Percentiles rank a stretch among this genome's conserved stretches.
These are phyloP conservation scores for Leucosticte australis DNA, from an alignment of 2,113 vertebrate genomes.

Conservation along the genomic window DNA sequence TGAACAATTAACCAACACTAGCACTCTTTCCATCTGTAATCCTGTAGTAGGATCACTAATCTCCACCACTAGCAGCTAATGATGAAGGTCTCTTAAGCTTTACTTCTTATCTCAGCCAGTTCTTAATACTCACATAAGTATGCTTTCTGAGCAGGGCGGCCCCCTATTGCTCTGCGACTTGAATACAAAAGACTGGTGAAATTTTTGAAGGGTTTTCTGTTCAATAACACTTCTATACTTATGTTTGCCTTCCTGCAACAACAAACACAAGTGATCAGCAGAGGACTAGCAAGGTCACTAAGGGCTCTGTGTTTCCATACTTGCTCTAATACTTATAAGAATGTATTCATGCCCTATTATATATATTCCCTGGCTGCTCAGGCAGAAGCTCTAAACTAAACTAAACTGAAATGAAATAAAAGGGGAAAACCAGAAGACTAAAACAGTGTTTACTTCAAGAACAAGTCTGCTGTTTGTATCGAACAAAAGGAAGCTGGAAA, in stretches of 20 bases:
- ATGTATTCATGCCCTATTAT: constrained; percentile 82
- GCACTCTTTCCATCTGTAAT: constrained; percentile 84
- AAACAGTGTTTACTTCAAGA: constrained; percentile 72
- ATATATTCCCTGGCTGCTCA: constrained; percentile 61
- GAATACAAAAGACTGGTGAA: constrained; percentile 82
- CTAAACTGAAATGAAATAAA: constrained; percentile 57
- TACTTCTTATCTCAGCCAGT: constrained; percentile 83
- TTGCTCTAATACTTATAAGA: constrained; percentile 81
- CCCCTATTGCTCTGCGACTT: constrained; percentile 78
- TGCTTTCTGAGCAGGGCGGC: constrained; percentile 77
- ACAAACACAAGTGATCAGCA: constrained; percentile 81
- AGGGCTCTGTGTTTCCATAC: constrained; percentile 78
- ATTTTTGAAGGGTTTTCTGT: constrained; percentile 83
- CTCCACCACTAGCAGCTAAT: constrained; percentile 87
- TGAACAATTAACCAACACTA: constrained; percentile 86
- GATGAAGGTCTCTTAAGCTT: constrained; percentile 88
- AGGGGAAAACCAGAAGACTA: constrained; percentile 50
- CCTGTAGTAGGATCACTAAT: constrained; percentile 84
- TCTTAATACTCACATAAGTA: constrained; percentile 87
- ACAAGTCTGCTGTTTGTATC: constrained; percentile 67
- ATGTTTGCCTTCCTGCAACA: constrained; percentile 81
- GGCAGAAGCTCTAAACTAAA: constrained; percentile 69
- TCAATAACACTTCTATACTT: constrained; percentile 82
- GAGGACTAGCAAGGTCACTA: constrained; percentile 76
- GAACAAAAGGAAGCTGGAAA: constrained; percentile 65